A percentile compares a stretch with the other conserved stretches of the same genome.
Conservation (phyloP, 2,113 vertebrate genomes). For the Eleginops maclovinus region DNA sequence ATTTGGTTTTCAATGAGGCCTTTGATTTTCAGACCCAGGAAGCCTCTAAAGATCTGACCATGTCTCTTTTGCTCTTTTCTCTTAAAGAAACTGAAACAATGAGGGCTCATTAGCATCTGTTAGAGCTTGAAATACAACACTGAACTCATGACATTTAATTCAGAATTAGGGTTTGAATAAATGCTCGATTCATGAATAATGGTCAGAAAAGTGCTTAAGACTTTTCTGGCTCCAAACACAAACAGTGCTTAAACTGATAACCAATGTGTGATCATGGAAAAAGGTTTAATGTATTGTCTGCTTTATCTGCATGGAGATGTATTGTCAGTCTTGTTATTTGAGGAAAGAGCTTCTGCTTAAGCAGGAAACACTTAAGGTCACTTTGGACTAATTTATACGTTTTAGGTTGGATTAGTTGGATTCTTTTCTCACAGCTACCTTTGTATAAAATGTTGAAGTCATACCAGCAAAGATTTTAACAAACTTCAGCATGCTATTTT, state of each 20-base stretch:
- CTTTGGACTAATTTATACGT: not conserved
- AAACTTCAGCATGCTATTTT: not conserved
- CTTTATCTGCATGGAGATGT: not conserved
- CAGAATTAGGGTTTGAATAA: slow-evolving; percentile 35
- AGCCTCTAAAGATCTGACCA: slow-evolving; percentile 70
- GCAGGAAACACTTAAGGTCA: not conserved
- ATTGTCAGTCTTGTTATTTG: not conserved
- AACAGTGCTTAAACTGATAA: slow-evolving; percentile 27
- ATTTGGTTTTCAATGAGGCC: slow-evolving; percentile 81
- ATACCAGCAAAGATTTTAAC: not conserved
- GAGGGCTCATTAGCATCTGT: slow-evolving; percentile 75
- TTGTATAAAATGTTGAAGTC: not conserved
- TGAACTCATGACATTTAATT: slow-evolving; percentile 31
- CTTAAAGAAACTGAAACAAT: slow-evolving; percentile 65
- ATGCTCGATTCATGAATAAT: slow-evolving; percentile 25
- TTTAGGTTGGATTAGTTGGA: not conserved
- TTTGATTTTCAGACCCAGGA: slow-evolving; percentile 80
- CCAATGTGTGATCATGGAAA: slow-evolving; percentile 1
- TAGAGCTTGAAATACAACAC: slow-evolving; percentile 67
- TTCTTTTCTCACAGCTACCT: not conserved
- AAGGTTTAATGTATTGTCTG: not conserved
- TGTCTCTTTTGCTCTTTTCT: slow-evolving; percentile 58
- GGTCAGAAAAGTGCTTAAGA: not conserved
- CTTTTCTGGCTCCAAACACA: not conserved
- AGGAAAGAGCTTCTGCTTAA: not conserved